Evolutionary conservation across 2,888 invertebrate species (phyloP).

Genomic region (Exocentrus adspersus): DNA sequence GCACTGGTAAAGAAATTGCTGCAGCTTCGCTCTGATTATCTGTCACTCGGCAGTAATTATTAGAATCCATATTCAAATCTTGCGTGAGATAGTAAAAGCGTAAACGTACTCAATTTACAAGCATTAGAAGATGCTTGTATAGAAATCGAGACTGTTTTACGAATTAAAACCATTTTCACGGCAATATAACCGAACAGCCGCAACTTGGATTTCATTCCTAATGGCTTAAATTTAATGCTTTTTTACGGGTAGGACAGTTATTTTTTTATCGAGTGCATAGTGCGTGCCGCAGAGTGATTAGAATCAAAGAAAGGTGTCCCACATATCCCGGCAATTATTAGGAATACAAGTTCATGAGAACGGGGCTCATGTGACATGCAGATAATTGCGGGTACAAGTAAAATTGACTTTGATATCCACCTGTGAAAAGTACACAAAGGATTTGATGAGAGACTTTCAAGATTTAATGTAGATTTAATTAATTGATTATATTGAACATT

Average conservation of each 20-base stretch:
- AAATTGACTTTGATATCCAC: too few species aligned
- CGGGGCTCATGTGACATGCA: too few species aligned
- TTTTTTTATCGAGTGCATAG: not conserved
- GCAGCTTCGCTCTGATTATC: constrained; percentile 29
- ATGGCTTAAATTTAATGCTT: not conserved
- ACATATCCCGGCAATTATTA: not conserved
- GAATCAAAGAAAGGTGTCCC: not conserved
- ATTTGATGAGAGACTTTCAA: too few species aligned
- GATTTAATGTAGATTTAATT: too few species aligned
- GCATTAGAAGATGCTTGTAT: constrained; percentile 19
- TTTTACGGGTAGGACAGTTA: not conserved
- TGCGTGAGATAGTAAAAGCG: constrained; percentile 30
- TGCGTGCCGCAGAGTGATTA: not conserved
- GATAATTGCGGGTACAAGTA: too few species aligned
- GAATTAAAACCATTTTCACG: not conserved
- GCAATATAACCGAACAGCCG: not conserved
- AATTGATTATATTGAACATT: too few species aligned
- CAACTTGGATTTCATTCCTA: not conserved
- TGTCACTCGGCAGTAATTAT: constrained; percentile 22
- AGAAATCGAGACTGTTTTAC: constrained; percentile 30
- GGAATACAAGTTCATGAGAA: not conserved
- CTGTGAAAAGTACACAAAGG: too few species aligned
- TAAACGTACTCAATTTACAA: constrained; percentile 22
- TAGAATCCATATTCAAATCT: constrained; percentile 25
- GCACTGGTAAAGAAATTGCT: constrained; percentile 3